Base-by-base conservation (phyloP, 1,140 invertebrate genomes). In the Bursaphelenchus mucronatus region DNA sequence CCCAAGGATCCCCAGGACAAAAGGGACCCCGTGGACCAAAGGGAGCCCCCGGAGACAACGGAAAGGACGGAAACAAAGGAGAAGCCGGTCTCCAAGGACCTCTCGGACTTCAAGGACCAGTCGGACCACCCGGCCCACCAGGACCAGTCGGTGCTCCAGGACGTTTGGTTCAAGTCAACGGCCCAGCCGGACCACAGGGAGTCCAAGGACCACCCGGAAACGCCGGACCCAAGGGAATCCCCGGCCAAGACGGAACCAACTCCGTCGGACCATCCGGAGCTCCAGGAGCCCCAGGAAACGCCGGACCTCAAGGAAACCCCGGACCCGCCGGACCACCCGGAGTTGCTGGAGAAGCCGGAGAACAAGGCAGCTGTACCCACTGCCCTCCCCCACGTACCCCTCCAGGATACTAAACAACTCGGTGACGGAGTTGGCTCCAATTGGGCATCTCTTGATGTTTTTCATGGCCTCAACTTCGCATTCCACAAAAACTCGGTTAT, bases 21-120 rank as follows among this genome's bases (percentile, higher is more conserved):
- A 78, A 81, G 63, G 78, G 79, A 68, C 79, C 76, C 40, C 69
- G 63, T 21, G 79, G 79, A 67, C 79, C 76, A 11, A 81, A 81
- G 51, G 79, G 78, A 49, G 54, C 40, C n/a, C 8, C 62, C 19
- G 69, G 69, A 65, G 70, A 73, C 19, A 53, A 61, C 39, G 73
- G 73, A 19, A 76, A 70, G 46, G 67, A 81, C 44, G 77, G 77
- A 58, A 66, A 79, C 43, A 67, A 74, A 45, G 77, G 77, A 58
- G 69, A 72, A 7, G 64, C 73, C 21, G 77, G 77, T 17, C 49
- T 75, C 6, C 73, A 68, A 57, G 72, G 17, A 61, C 63, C 30
- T 67, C 44, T 66, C 44, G 70, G 70, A 15, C 70, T 73, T 9
- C 71, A 72, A 11, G 76, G 76, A 74, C 64, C 76, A 10, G 55